phyloP scores from a whole-genome alignment of 2,113 vertebrate genomes.

The Scophthalmus maximus region DNA sequence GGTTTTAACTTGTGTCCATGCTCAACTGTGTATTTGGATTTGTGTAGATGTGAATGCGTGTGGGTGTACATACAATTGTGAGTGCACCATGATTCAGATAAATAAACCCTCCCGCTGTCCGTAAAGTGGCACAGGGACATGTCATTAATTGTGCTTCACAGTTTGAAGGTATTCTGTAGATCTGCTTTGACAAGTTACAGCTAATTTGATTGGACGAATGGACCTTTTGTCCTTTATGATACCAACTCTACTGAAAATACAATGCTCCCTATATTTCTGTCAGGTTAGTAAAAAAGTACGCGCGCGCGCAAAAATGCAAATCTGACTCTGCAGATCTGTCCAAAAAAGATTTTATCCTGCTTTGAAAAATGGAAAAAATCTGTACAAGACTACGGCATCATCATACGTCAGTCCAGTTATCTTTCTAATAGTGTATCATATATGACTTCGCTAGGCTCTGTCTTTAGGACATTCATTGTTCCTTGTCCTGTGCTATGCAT shows the following conservation, averaged over 20 bases:
- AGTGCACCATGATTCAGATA: slow-evolving; percentile 25
- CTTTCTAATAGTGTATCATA: too few relatives aligned
- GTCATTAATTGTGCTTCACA: slow-evolving; percentile 35
- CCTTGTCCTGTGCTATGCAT: too few relatives aligned
- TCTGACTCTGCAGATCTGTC: too few relatives aligned
- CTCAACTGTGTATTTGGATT: slow-evolving; percentile 16
- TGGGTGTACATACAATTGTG: slow-evolving; percentile 13
- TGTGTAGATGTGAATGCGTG: slow-evolving; percentile 10
- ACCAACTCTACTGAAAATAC: neutral
- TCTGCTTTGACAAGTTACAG: slow-evolving; percentile 3
- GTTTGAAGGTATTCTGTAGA: slow-evolving; percentile 22
- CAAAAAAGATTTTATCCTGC: too few relatives aligned
- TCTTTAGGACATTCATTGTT: too few relatives aligned
- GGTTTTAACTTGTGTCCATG: slow-evolving; percentile 14
- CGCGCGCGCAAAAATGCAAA: too few relatives aligned
- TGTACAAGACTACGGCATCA: too few relatives aligned
- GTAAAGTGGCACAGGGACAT: slow-evolving; percentile 20
- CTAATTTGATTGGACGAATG: slow-evolving; percentile 18
- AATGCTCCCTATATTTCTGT: neutral
- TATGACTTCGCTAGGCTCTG: too few relatives aligned
- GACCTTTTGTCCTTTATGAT: neutral
- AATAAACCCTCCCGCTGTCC: too few relatives aligned
- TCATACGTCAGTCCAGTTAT: too few relatives aligned
- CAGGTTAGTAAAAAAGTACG: neutral
- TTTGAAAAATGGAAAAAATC: too few relatives aligned